Percentiles rank a stretch among this genome's conserved stretches.
These are phyloP conservation scores for Eugnorisma glareosa DNA, from an alignment of 2,888 invertebrate genomes.

Conservation along the genomic window DNA sequence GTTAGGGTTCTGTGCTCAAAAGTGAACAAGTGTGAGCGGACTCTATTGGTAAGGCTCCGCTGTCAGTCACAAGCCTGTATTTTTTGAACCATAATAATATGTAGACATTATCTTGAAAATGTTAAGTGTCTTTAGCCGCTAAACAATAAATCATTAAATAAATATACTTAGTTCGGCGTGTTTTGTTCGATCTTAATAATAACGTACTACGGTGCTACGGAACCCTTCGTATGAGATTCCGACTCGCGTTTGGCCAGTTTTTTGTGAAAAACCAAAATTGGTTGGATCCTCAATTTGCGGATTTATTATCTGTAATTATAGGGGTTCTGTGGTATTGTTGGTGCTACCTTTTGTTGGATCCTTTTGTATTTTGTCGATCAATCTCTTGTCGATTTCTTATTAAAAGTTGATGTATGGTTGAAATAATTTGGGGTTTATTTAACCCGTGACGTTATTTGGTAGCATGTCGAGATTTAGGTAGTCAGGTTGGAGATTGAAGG, in stretches of 20 bases:
- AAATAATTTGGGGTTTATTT: constrained; percentile 50
- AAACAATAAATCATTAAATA: too few species aligned
- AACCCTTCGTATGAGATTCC: neutral
- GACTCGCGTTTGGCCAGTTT: constrained; percentile 21
- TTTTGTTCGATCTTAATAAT: neutral
- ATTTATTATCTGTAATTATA: constrained; percentile 85
- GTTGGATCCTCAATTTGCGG: constrained; percentile 75
- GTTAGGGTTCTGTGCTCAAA: constrained; percentile 41
- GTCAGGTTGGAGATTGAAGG: constrained; percentile 25
- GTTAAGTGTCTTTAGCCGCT: too few species aligned
- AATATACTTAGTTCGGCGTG: neutral
- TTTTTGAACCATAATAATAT: too few species aligned
- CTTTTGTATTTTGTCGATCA: constrained; percentile 70
- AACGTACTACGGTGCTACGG: neutral
- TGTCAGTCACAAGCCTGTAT: neutral
- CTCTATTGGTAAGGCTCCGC: neutral
- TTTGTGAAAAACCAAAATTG: constrained; percentile 59
- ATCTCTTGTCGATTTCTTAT: constrained; percentile 61
- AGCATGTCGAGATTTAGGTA: constrained; percentile 27
- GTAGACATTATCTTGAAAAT: too few species aligned
- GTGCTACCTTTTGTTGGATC: constrained; percentile 63
- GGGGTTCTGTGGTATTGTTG: constrained; percentile 72
- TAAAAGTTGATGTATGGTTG: constrained; percentile 54
- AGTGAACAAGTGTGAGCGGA: neutral
- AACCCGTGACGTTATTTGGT: constrained; percentile 13